Conservation (phyloP, 2,797 vertebrate species). For the Emys orbicularis region DNA sequence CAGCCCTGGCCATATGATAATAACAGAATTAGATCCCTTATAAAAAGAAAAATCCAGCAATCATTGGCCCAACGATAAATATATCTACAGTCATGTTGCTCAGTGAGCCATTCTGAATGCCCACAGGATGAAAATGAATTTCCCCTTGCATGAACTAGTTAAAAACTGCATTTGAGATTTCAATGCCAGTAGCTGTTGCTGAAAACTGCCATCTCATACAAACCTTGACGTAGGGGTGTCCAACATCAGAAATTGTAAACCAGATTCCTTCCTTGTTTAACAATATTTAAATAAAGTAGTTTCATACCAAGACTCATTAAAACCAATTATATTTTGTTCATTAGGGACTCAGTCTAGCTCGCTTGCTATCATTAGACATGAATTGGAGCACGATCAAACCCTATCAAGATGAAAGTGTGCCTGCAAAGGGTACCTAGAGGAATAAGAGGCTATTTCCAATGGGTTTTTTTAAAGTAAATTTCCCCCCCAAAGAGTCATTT, state of each 20-base stretch:
- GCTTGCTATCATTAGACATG: background rate
- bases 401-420: background rate
- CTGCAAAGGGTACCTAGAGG: background rate
- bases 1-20: background rate
- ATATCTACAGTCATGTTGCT: background rate
- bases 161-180: background rate
- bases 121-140: background rate
- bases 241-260: background rate
- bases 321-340: background rate
- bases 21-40: background rate
- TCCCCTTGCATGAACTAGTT: background rate
- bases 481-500: background rate
- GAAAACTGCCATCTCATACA: background rate
- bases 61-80: background rate
- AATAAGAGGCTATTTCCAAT: conserved; percentile 2
- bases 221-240: background rate
- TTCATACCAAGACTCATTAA: background rate
- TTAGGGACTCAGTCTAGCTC: background rate
- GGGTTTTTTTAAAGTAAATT: background rate
- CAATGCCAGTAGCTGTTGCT: background rate
- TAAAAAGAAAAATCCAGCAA: background rate
- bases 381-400: background rate
- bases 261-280: background rate
- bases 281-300: background rate
- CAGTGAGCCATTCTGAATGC: background rate